Evolutionary conservation across 2,113 vertebrate genomes (phyloP), one percentile per base, ranked within the genome.

Genomic region (Antennarius striatus): DNA sequence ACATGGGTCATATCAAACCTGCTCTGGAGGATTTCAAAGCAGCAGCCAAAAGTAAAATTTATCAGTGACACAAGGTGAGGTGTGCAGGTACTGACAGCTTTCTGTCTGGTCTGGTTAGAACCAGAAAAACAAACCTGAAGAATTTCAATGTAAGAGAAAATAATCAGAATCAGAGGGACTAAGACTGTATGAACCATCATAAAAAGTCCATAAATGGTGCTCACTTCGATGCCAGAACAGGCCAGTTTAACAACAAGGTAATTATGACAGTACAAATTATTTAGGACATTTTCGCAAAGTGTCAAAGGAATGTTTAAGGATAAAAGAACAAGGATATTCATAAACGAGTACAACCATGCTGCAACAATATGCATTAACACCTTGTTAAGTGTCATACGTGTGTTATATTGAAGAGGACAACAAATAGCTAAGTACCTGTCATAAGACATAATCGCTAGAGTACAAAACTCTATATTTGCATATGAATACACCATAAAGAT

Each of bases 401-500:
- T 12, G 40, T 68, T 46, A 6, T 72, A 78, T 3, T 62, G 63
- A 3, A 77, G 68, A 49, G 74, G 74, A 16, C 1, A 46, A 9
- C 73, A 75, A 48, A 75, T 63, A 0, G 68, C 75, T 3, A 76
- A 36, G n/a, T 54, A 76, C 0, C 73, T 16, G 61, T 77, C 75
- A 3, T 67, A 77, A 3, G 75, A 65, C 68, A 71, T 58, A n/a
- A 71, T 2, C 4, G 74, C 68, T 10, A 77, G 30, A 0, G 6
- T 77, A 16, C 51, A 61, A 53, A 70, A 50, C 32, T 91, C 75
- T 1, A 73, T 16, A 0, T 13, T 9, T 11, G 10, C 82, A 49
- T 86, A 85, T 0, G 86, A 78, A 4, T 85, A 88, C 3, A 91
- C 32, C 48, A 69, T 80, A 48, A 79, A 92, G 1, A 56, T 70